A percentile compares a stretch with the other conserved stretches of the same genome.
These are phyloP conservation scores for Tetragonula carbonaria DNA, from an alignment of 2,888 invertebrate genomes.

Conservation along the genomic window DNA sequence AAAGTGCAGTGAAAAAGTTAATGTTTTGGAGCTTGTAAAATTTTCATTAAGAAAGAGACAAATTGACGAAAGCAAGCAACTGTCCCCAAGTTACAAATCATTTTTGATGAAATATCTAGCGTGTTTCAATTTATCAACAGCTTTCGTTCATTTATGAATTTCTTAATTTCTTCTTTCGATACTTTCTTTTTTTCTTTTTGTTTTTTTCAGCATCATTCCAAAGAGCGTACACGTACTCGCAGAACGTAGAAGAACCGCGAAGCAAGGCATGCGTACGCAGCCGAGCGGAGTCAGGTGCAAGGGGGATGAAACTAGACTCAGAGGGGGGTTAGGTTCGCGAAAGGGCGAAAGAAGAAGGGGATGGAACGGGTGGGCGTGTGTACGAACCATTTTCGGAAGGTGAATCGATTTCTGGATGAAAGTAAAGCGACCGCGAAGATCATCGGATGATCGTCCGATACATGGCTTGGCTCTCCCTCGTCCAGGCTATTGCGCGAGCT, in stretches of 20 bases:
- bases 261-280: slow-evolving; percentile 16
- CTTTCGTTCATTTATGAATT: too few relatives aligned
- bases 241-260: background rate
- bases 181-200: background rate
- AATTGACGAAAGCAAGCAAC: background rate
- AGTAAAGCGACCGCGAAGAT: slow-evolving; percentile 23
- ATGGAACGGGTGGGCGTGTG: slow-evolving; percentile 38
- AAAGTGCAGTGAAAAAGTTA: background rate
- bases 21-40: background rate
- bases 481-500: slow-evolving; percentile 51
- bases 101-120: too few relatives aligned
- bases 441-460: slow-evolving; percentile 2
- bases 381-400: slow-evolving; percentile 43
- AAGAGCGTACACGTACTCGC: background rate
- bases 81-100: background rate
- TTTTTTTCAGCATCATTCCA: background rate
- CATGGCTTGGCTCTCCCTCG: background rate
- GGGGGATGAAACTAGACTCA: slow-evolving; percentile 4
- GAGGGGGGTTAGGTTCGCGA: slow-evolving; percentile 11
- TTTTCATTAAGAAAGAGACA: background rate
- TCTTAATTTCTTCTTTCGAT: background rate
- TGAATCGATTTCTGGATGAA: slow-evolving; percentile 57
- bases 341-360: slow-evolving; percentile 22
- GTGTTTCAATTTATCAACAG: too few relatives aligned
- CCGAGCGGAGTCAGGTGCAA: background rate